A percentile compares a stretch with the other conserved stretches of the same genome.
phyloP scores from a whole-genome alignment of 2,797 vertebrate species.

The Silurus lanzhouensis region DNA sequence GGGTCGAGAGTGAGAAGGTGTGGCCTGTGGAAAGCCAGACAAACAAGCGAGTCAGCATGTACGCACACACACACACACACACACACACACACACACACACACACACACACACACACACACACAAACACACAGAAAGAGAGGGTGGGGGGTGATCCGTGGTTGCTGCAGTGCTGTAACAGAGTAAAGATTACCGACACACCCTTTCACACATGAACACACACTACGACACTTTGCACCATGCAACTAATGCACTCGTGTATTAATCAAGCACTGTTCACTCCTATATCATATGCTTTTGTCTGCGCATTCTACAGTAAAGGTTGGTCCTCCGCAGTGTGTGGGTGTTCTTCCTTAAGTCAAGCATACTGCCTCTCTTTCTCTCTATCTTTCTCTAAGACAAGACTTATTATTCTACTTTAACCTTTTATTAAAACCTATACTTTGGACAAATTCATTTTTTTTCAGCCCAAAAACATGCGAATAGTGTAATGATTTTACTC shows the following conservation, averaged over 20 bases:
- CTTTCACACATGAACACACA: conserved; percentile 54
- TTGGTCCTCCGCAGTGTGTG: conserved; percentile 54
- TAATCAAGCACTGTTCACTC: neutral
- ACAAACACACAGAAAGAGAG: neutral
- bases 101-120: conserved; percentile 17
- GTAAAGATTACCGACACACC: conserved; percentile 60
- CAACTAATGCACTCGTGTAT: neutral
- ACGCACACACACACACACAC: conserved; percentile 31
- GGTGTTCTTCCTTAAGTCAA: conserved; percentile 52
- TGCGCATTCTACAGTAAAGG: neutral
- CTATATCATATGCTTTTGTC: neutral
- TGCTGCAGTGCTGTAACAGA: conserved; percentile 63
- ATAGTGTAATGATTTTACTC: neutral
- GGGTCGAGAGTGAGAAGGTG: conserved; percentile 27
- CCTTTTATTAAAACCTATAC: neutral
- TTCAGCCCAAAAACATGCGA: neutral
- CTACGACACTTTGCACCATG: conserved; percentile 41
- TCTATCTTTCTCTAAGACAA: conserved; percentile 23
- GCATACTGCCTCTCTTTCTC: conserved; percentile 4
- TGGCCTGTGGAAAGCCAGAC: conserved; percentile 24
- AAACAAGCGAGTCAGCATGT: conserved; percentile 27
- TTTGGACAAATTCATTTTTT: conserved; percentile 2
- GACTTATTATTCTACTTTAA: neutral
- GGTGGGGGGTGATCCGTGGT: conserved; percentile 42
- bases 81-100: neutral